Conservation (phyloP, 2,888 invertebrate species). For the Allacma fusca region DNA sequence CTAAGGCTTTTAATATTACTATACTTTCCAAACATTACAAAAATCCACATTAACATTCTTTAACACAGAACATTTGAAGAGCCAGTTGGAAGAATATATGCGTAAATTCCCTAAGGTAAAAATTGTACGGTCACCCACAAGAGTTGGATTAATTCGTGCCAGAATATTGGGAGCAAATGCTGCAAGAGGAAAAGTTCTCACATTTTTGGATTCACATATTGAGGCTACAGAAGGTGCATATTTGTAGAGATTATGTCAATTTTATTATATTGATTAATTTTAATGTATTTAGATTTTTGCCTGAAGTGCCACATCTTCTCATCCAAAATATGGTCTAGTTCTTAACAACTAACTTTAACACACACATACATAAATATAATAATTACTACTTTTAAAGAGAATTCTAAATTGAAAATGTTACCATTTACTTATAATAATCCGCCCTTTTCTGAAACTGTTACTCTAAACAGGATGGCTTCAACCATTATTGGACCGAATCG, state of each 20-base stretch:
- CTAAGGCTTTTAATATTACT: no score
- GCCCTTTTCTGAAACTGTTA: background rate
- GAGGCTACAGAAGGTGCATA: constrained; percentile 68
- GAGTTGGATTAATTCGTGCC: constrained; percentile 95
- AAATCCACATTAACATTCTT: background rate
- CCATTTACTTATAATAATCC: no score
- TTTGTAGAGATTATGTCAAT: background rate
- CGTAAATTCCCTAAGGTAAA: constrained; percentile 84
- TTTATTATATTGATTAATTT: no score
- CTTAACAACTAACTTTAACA: no score
- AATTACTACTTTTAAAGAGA: no score
- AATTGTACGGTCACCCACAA: constrained; percentile 85
- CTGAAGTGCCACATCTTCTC: no score
- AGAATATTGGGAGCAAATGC: constrained; percentile 86
- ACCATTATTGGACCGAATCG: constrained; percentile 66
- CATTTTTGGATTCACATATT: constrained; percentile 98
- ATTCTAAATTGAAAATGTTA: no score
- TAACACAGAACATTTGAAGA: constrained; percentile 52
- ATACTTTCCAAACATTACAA: background rate
- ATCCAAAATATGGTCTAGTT: no score
- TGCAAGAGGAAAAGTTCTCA: constrained; percentile 88
- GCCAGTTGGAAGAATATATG: constrained; percentile 93
- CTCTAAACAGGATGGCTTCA: constrained; percentile 66
- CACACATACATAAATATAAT: no score
- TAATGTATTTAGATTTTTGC: no score